These are phyloP conservation scores for Musca vetustissima DNA, from an alignment of 1,140 invertebrate genomes.

Conservation along the genomic window DNA sequence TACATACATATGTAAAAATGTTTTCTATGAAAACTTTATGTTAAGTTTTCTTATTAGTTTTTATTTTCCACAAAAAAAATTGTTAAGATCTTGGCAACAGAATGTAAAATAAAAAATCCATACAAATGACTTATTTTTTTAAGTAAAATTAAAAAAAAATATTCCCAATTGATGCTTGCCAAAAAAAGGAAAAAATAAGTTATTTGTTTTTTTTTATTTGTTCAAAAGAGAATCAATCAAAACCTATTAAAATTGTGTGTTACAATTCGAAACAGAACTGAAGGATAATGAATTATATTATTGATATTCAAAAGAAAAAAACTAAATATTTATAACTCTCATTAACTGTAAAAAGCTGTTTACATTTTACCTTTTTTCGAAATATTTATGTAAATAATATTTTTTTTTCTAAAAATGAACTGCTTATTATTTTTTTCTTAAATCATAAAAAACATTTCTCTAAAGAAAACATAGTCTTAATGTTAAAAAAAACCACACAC, in stretches of 20 bases:
- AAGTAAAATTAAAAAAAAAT: neutral
- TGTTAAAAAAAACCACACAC: neutral
- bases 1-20: neutral
- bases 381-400: neutral
- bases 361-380: neutral
- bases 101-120: too few species aligned
- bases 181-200: neutral
- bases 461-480: neutral
- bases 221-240: neutral
- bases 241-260: neutral
- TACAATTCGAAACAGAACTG: too few species aligned
- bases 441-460: neutral
- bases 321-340: neutral
- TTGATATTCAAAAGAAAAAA: too few species aligned
- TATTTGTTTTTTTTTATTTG: neutral
- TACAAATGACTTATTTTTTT: neutral
- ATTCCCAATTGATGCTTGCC: neutral
- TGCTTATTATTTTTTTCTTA: slow-evolving; percentile 15
- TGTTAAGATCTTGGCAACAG: neutral
- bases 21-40: slow-evolving; percentile 22
- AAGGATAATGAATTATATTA: too few species aligned
- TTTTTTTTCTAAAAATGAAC: slow-evolving; percentile 18
- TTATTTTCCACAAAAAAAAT: neutral
- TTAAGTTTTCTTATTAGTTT: slow-evolving; percentile 20
- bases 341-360: neutral